Base-by-base conservation (phyloP, 2,888 invertebrate species). In the Athripsodes cinereus region DNA sequence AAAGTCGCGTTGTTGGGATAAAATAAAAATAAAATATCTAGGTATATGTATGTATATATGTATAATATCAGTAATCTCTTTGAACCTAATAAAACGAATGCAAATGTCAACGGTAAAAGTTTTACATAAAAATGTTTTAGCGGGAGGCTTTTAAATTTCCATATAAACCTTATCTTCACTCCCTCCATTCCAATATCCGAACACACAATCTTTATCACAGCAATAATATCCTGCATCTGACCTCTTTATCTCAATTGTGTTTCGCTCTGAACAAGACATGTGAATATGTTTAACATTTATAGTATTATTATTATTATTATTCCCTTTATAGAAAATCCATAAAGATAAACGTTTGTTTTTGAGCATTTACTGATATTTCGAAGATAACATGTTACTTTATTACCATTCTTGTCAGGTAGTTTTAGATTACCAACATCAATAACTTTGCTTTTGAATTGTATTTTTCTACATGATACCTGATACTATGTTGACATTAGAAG, bases 201-300 rank as follows among this genome's bases (percentile, higher is more conserved):
- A 48, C 16, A 48, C 48, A 48, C 48, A 18, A 50, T 50, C 50
- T 50, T 50, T 50, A 50, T 50, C 26, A 18, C 50, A 2, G 11
- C 50, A 10, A 22, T 50, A 50, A 22, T 22, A 50, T 50, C 50
- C 50, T 50, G 22, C 50, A 22, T 50, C 26, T 50, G 50, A 50
- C 50, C 50, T 50, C 50, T 50, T 26, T 26, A 26, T 50, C 50
- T 50, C 5, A 50, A 22, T 26, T 16, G n/a, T 16, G 22, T 16
- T 26, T 50, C 26, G n/a, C 50, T 40, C 40, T 40, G 13, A 3
- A 16, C n/a, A 40, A 2, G 40, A 40, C 40, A 13, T 40, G 40
- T 40, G 40, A 40, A 40, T 40, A 40, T 40, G 40, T 16, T 40
- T 8, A 40, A 40, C 5, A 40, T 13, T 3, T 16, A 40, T 16